Conservation (phyloP, 2,888 invertebrate genomes). For the Coenonympha glycerion region DNA sequence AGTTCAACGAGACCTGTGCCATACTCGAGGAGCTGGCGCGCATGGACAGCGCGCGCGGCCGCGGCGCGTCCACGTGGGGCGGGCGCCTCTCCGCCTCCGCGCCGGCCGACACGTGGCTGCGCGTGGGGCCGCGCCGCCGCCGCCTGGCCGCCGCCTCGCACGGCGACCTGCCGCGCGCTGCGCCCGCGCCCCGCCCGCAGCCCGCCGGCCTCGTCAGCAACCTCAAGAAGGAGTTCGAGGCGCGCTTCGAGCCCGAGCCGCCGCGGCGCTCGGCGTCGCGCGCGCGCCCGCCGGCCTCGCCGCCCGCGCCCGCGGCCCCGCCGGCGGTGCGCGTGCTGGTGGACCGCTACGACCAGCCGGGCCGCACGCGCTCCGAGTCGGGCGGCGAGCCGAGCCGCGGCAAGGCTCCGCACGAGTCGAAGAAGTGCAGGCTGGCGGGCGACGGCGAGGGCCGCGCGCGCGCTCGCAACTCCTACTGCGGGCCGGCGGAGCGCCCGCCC, state of each 20-base stretch:
- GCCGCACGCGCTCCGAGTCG: constrained; percentile 41
- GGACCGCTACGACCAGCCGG: constrained; percentile 64
- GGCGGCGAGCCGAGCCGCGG: constrained; percentile 33
- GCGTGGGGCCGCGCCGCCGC: constrained; percentile 58
- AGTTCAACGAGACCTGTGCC: constrained; percentile 76
- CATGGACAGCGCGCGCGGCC: constrained; percentile 53
- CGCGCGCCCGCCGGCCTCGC: constrained; percentile 31
- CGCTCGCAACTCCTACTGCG: constrained; percentile 39
- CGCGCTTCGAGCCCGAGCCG: constrained; percentile 58
- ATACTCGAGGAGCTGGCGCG: constrained; percentile 74
- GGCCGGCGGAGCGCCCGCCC: constrained; percentile 30
- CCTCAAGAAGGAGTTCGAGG: constrained; percentile 92
- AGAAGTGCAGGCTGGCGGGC: constrained; percentile 32
- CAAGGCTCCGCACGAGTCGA: constrained; percentile 28
- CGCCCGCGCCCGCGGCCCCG: constrained; percentile 37
- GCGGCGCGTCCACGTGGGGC: constrained; percentile 60
- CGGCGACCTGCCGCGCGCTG: constrained; percentile 59
- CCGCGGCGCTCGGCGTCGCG: constrained; percentile 37
- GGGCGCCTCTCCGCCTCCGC: constrained; percentile 78
- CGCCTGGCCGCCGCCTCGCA: constrained; percentile 59
- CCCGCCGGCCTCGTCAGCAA: constrained; percentile 86
- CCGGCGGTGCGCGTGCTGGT: constrained; percentile 81
- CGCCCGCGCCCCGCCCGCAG: constrained; percentile 50
- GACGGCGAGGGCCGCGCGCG: constrained; percentile 33
- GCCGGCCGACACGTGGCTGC: constrained; percentile 76